A percentile compares a stretch with the other conserved stretches of the same genome.
Evolutionary conservation across 2,888 invertebrate genomes (phyloP).

Genomic region (Lucinisca nassula): DNA sequence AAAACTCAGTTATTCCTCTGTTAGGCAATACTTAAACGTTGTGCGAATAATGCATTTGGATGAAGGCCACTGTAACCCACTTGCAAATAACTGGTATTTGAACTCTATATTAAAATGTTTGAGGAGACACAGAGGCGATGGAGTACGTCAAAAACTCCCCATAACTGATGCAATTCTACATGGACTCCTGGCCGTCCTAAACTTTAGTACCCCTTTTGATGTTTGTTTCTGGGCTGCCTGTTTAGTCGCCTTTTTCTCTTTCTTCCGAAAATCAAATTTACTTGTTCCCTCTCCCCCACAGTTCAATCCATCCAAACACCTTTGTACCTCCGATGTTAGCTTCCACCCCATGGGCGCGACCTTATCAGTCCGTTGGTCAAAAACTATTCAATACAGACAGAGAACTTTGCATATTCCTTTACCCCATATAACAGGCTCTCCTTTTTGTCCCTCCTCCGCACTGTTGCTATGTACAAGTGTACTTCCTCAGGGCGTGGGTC

Average conservation of each 20-base stretch:
- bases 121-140: conserved; percentile 9
- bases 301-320: conserved; percentile 23
- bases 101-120: neutral
- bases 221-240: conserved; percentile 39
- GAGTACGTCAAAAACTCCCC: conserved; percentile 15
- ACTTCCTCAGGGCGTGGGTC: neutral
- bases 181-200: conserved; percentile 5
- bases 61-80: conserved; percentile 7
- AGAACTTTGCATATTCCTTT: conserved; percentile 1
- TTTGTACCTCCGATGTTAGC: neutral
- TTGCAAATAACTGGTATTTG: conserved; percentile 1
- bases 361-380: neutral
- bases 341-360: neutral
- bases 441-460: conserved; percentile 2
- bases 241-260: conserved; percentile 39
- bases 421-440: conserved; percentile 10
- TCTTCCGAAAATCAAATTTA: conserved; percentile 39
- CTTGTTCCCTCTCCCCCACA: conserved; percentile 13
- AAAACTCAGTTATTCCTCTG: conserved; percentile 3
- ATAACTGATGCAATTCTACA: conserved; percentile 18
- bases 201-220: neutral
- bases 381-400: neutral
- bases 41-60: conserved; percentile 1
- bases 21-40: conserved; percentile 1
- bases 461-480: conserved; percentile 5